Evolutionary conservation across 1,140 invertebrate genomes (phyloP), one percentile per base, ranked within the genome.

Genomic region (Colletes latitarsis): DNA sequence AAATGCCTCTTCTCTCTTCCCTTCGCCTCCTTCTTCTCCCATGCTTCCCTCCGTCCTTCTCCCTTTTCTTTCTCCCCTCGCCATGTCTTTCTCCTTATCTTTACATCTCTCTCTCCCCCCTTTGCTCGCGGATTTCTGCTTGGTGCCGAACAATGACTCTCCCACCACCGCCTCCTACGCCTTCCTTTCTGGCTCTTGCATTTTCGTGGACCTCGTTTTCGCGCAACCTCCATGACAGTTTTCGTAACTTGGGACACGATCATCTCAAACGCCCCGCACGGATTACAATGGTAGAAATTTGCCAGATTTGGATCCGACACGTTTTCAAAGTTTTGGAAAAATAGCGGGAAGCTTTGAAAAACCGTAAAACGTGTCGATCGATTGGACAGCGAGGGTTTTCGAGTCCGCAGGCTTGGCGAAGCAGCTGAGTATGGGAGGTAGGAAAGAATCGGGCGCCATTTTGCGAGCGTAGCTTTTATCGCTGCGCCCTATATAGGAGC

Each of bases 401-500:
- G 21, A n/a, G 39, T 15, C 41, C 19, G 15, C 10, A 15, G n/a
- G 14, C 21, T 49, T 14, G 49, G 14, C 41, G 14, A 57, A 52
- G 68, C 17, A 9, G 43, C 6, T 3, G 41, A 19, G 53, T 39
- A 49, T 66, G 57, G n/a, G 41, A 57, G 49, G 30, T 19, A 63
- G 43, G 49, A 69, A 53, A 69, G 67, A 49, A 85, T 85, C 74
- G 79, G 67, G 49, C 88, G 88, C 88, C 88, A 89, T 89, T 87
- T 89, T 89, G 89, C 76, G 71, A 80, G 74, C 74, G 67, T 62
- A 86, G 78, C 77, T 83, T 87, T 90, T 89, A 89, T 91, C 87
- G 83, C 86, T 85, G 85, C 85, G 85, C 88, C 83, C 87, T 88
- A 89, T 85, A 87, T 89, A 90, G 87, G 83, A 88, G 70, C 88